These are phyloP conservation scores for Silurus asotus DNA, from an alignment of 2,113 vertebrate species.

Conservation along the genomic window DNA sequence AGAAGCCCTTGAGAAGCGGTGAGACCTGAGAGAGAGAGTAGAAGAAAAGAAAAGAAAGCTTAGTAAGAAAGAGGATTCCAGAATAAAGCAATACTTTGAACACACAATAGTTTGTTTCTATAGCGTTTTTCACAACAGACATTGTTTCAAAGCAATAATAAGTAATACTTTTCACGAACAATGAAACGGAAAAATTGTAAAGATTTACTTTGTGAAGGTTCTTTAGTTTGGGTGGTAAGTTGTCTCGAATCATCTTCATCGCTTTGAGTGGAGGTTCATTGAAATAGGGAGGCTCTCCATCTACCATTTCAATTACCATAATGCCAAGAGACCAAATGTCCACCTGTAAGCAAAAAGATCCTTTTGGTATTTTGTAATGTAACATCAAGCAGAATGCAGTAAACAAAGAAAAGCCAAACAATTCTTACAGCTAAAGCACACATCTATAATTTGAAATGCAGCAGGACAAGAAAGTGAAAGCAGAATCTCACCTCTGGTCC, in stretches of 20 bases:
- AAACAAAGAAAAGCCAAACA: neutral
- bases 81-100: neutral
- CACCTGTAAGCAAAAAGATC: constrained; percentile 66
- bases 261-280: constrained; percentile 94
- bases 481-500: constrained; percentile 53
- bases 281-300: constrained; percentile 93
- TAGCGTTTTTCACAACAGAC: too few relatives aligned
- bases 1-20: constrained; percentile 86
- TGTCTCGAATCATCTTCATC: constrained; percentile 98
- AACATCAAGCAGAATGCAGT: neutral
- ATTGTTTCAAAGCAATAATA: neutral
- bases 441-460: neutral
- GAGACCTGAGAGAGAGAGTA: constrained; percentile 74
- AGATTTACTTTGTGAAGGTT: constrained; percentile 86
- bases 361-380: neutral
- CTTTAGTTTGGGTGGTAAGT: constrained; percentile 90
- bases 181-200: neutral
- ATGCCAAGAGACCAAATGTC: constrained; percentile 96
- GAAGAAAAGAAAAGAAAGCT: neutral
- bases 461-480: neutral
- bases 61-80: neutral
- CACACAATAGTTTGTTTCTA: too few relatives aligned
- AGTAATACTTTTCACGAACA: neutral
- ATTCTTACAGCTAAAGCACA: too few relatives aligned
- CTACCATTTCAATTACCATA: constrained; percentile 99